Evolutionary conservation across 2,888 invertebrate genomes (phyloP), one percentile per base, ranked within the genome.

Genomic region (Cyaniris semiargus): DNA sequence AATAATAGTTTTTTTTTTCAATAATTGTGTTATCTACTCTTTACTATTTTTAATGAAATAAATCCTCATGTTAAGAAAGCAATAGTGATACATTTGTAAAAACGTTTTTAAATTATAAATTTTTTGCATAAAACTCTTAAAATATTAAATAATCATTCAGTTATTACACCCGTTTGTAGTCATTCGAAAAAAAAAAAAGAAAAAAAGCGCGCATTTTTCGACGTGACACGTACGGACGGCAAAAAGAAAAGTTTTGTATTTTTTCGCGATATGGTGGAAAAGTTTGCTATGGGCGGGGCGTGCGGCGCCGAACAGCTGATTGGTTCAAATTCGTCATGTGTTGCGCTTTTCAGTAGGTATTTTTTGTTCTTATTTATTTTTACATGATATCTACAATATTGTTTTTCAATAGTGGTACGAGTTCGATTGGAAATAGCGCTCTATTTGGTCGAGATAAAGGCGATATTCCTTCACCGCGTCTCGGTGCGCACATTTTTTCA

Each of bases 341-440:
- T 90, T 88, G 87, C 88, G 86, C 90, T 92, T 91, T 92, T 91
- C 88, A 84, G 91, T 93, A 92, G 91, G 90, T 91, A 92, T 90
- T 89, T 84, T 84, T 83, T 83, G 82, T 80, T 80, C 79, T 79
- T 82, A 81, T 80, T 80, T 80, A 80, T 81, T 80, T 79, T 79
- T 78, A 79, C 80, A 77, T 77, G 79, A 79, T 78, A 78, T 78
- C 76, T 76, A 76, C 76, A 78, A 77, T 79, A 78, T 81, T 79
- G 79, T 80, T 79, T 79, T 79, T 79, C 80, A 80, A 79, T 79
- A 80, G 80, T 80, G 60, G 23, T 34, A 75, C 70, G 34, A 70
- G 78, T 77, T 44, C 71, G 71, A 27, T 58, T 23, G 38, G 23
- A 58, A 77, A 77, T 58, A 72, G 56, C 72, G 27, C 56, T 58